These are phyloP conservation scores for Steinernema hermaphroditum DNA, from an alignment of 2,888 invertebrate genomes.

Conservation along the genomic window DNA sequence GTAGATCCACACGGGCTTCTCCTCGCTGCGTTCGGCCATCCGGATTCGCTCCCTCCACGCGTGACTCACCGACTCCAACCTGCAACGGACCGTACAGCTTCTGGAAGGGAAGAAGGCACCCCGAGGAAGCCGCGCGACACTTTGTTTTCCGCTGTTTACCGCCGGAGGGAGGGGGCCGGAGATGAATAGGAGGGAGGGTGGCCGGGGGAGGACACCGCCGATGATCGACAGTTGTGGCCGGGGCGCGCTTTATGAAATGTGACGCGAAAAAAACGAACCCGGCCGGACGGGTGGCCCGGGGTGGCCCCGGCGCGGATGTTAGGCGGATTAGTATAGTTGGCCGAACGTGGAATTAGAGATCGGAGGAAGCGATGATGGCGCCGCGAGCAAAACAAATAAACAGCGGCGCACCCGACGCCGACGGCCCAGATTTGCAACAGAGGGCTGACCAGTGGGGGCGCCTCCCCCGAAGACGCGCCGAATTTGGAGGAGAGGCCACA, in stretches of 20 bases:
- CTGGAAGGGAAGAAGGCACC: neutral
- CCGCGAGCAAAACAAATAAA: conserved; percentile 28
- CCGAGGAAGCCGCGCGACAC: no score
- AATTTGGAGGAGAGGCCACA: conserved; percentile 13
- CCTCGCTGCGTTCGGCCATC: conserved; percentile 52
- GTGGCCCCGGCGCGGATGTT: neutral
- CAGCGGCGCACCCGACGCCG: conserved; percentile 5
- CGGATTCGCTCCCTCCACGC: conserved; percentile 42
- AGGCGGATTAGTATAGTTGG: conserved; percentile 28
- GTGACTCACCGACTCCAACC: conserved; percentile 41
- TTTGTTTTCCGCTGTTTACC: conserved; percentile 14
- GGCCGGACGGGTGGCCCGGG: neutral
- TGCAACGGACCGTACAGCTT: conserved; percentile 27
- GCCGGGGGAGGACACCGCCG: neutral
- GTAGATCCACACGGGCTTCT: conserved; percentile 66
- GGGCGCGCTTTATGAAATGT: conserved; percentile 21
- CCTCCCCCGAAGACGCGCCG: conserved; percentile 8
- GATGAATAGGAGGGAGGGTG: conserved; percentile 7
- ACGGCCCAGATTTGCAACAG: conserved; percentile 28
- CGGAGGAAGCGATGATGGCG: conserved; percentile 22
- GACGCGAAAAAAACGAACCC: conserved; percentile 6
- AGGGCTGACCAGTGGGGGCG: conserved; percentile 1
- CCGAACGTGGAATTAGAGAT: conserved; percentile 11
- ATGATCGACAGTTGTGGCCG: conserved; percentile 27
- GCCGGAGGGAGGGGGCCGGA: conserved; percentile 8